phyloP scores from a whole-genome alignment of 64 coral and sea anemone genomes.

The Acropora tenuis region DNA sequence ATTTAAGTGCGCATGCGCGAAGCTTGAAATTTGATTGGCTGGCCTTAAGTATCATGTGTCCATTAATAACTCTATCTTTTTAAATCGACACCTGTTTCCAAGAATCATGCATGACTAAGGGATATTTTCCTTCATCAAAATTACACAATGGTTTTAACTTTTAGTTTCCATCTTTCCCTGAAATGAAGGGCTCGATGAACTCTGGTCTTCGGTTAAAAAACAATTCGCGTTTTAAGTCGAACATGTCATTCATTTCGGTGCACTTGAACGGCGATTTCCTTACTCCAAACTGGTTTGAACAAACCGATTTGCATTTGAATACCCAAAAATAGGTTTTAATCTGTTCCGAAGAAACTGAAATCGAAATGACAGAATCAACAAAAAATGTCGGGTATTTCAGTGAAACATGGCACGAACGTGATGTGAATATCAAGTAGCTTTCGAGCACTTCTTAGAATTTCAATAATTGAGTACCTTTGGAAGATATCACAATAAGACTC shows the following conservation, averaged over 20 bases:
- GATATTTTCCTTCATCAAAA: background rate
- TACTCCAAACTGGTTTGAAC: background rate
- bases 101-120: background rate
- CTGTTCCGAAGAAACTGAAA: slow-evolving; percentile 7
- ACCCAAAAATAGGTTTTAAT: background rate
- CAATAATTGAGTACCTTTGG: background rate
- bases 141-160: background rate
- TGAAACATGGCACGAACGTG: slow-evolving; percentile 10
- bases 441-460: background rate
- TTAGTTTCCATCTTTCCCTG: background rate
- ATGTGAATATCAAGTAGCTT: slow-evolving; percentile 14
- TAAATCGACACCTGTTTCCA: background rate
- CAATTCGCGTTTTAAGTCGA: no score
- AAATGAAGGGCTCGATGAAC: background rate
- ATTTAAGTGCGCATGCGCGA: background rate
- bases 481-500: no score
- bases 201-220: no score
- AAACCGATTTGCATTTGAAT: background rate
- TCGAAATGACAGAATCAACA: background rate
- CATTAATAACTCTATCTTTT: background rate
- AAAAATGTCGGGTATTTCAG: background rate
- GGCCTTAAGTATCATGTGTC: background rate
- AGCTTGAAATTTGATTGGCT: slow-evolving; percentile 21
- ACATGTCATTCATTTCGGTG: no score
- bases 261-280: no score